A percentile compares a stretch with the other conserved stretches of the same genome.
Evolutionary conservation across 2,888 invertebrate species (phyloP).

Genomic region (Sarcophaga caerulescens): DNA sequence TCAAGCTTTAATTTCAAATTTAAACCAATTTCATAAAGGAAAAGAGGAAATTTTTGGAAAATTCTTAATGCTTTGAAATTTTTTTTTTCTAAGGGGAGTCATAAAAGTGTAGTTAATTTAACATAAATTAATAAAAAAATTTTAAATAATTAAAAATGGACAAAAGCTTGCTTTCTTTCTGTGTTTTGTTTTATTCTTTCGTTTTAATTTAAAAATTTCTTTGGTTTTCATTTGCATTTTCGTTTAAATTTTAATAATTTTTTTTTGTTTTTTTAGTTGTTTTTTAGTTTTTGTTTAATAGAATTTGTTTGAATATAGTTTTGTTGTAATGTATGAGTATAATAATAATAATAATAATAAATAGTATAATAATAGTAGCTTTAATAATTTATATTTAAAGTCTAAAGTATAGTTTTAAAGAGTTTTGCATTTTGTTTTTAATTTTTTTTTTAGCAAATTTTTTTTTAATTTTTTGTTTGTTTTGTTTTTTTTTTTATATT

Average conservation of each 20-base stretch:
- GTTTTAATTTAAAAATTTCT: constrained; percentile 35
- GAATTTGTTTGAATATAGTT: neutral
- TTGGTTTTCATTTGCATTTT: constrained; percentile 1
- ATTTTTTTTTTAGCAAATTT: constrained; percentile 37
- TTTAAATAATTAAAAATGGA: no score
- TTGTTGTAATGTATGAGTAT: constrained; percentile 5
- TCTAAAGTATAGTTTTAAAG: constrained; percentile 36
- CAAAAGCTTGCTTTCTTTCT: neutral
- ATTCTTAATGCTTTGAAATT: no score
- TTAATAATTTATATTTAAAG: constrained; percentile 36
- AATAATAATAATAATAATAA: neutral
- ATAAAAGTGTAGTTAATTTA: no score
- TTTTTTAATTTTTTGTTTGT: neutral
- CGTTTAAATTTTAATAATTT: constrained; percentile 9
- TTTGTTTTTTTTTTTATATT: neutral
- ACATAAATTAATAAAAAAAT: no score
- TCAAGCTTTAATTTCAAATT: no score
- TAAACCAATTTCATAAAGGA: no score
- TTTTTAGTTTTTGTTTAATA: constrained; percentile 7
- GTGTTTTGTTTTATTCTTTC: neutral
- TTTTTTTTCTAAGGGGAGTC: no score
- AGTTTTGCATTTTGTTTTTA: constrained; percentile 23
- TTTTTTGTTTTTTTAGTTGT: neutral
- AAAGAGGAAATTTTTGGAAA: no score
- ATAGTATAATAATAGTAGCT: neutral